Evolutionary conservation across 1,140 invertebrate species (phyloP).

Genomic region (Leptinotarsa defecta): DNA sequence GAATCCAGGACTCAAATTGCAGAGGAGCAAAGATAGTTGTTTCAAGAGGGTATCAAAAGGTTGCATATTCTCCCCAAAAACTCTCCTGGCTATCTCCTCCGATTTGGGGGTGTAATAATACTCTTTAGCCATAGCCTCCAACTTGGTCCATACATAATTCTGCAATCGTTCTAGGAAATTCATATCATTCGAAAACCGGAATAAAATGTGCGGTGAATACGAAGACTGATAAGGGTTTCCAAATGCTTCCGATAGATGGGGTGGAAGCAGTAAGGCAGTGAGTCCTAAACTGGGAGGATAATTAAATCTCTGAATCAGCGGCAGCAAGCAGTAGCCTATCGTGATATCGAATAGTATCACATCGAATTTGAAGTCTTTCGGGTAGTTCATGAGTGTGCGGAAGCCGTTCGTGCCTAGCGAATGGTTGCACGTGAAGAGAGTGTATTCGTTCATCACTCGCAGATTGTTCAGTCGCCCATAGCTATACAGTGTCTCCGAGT

Average conservation of each 20-base stretch:
- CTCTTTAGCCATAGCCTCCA: constrained; percentile 22
- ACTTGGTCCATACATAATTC: constrained; percentile 35
- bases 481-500: not conserved
- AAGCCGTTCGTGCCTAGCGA: constrained; percentile 35
- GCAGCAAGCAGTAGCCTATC: constrained; percentile 35
- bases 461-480: constrained; percentile 17
- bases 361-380: constrained; percentile 41
- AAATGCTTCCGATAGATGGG: constrained; percentile 37
- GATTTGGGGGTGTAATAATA: not conserved
- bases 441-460: constrained; percentile 21
- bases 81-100: constrained; percentile 29
- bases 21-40: constrained; percentile 46
- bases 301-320: constrained; percentile 38
- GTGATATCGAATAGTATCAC: constrained; percentile 40
- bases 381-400: constrained; percentile 35
- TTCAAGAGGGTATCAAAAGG: constrained; percentile 33
- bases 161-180: constrained; percentile 33
- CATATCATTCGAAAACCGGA: constrained; percentile 30
- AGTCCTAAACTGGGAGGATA: constrained; percentile 35
- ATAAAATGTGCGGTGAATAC: constrained; percentile 27
- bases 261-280: constrained; percentile 37
- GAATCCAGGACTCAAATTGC: constrained; percentile 57
- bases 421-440: constrained; percentile 29
- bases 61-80: constrained; percentile 34
- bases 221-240: constrained; percentile 32